Evolutionary conservation across 2,797 vertebrate species (phyloP).

Genomic region (Lacerta viridis): DNA sequence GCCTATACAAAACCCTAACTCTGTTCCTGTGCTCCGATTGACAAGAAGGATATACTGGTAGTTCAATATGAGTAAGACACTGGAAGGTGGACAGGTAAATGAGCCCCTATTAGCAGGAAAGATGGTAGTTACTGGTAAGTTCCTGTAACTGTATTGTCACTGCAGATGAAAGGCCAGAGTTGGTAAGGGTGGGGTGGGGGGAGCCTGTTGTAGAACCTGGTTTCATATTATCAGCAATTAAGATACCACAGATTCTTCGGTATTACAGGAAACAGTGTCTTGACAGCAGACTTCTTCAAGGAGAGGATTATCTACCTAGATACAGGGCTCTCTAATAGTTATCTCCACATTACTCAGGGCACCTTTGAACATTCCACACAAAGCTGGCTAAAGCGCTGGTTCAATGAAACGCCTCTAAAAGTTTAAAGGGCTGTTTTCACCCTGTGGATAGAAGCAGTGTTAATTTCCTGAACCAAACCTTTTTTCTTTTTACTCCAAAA

Average conservation of each 20-base stretch:
- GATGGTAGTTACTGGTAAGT: neutral
- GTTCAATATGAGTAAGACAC: neutral
- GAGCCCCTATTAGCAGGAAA: neutral
- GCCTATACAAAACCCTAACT: neutral
- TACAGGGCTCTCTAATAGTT: conserved; percentile 3
- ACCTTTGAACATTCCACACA: conserved; percentile 24
- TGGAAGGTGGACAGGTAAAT: neutral
- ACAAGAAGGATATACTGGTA: neutral
- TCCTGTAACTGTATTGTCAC: neutral
- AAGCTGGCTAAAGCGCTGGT: neutral
- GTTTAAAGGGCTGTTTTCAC: neutral
- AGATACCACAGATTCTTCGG: conserved; percentile 47
- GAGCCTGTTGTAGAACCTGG: neutral
- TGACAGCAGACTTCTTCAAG: conserved; percentile 40
- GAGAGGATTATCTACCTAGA: conserved; percentile 19
- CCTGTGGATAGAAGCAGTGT: neutral
- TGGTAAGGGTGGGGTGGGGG: neutral
- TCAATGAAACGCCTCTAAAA: neutral
- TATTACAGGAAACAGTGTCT: conserved; percentile 43
- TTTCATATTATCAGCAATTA: conserved; percentile 51
- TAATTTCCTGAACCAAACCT: neutral
- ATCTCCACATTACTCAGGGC: conserved; percentile 29
- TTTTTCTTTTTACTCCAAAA: neutral
- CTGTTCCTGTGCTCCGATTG: neutral
- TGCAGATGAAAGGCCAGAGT: conserved; percentile 5